These are phyloP conservation scores for Drosophila burlai DNA, from an alignment of 1,140 invertebrate genomes.

Conservation along the genomic window DNA sequence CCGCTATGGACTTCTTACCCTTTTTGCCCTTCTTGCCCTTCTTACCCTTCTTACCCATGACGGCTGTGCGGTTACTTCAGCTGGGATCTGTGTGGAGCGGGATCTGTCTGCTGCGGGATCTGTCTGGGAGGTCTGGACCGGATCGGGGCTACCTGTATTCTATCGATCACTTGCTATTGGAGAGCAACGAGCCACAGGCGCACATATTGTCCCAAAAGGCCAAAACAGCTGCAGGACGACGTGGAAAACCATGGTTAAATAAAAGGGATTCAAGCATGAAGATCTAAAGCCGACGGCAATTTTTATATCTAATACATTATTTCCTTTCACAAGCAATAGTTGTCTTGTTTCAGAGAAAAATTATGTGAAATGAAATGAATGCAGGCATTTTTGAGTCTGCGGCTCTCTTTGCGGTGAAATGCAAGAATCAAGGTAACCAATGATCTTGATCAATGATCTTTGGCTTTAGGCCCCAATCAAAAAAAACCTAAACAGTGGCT, in stretches of 20 bases:
- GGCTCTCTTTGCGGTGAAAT: not conserved
- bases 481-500: not conserved
- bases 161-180: conserved; percentile 7
- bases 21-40: conserved; percentile 30
- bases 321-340: not conserved
- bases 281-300: not conserved
- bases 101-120: not conserved
- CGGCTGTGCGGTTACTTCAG: not conserved
- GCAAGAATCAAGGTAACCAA: not conserved
- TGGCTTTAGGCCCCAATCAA: not conserved
- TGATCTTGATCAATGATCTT: not conserved
- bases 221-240: not conserved
- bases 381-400: not conserved
- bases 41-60: conserved; percentile 36
- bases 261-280: not conserved
- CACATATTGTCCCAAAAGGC: conserved; percentile 18
- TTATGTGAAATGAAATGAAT: no score
- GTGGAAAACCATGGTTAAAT: no score
- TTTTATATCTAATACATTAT: not conserved
- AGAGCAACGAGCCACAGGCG: not conserved
- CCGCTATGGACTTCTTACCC: conserved; percentile 27
- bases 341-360: not conserved
- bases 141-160: not conserved
- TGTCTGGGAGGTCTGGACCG: not conserved
- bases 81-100: not conserved